Evolutionary conservation across 1,140 invertebrate genomes (phyloP), one percentile per base, ranked within the genome.

Genomic region (Pygmarrhopalites habei): DNA sequence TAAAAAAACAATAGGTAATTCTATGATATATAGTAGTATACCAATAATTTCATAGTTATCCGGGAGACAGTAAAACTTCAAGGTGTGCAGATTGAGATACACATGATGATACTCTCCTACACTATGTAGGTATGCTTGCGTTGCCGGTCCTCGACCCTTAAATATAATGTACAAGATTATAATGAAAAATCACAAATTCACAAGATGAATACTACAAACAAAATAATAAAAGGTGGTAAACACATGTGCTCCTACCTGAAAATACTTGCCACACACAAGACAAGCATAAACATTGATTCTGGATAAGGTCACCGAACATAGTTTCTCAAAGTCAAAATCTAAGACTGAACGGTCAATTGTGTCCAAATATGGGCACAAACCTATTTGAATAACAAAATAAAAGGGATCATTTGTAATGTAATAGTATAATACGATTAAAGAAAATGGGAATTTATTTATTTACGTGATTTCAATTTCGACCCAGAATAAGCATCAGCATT

Each of bases 231-330:
- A n/a, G n/a, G n/a, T n/a, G n/a, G n/a, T n/a, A n/a, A n/a, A n/a
- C 32, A 35, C 32, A 15, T 35, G 32, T 35, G 32, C 15, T 25
- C 30, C 73, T 82, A 85, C 86, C 82, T 89, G 97, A 74, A 98
- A 99, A 76, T 99, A 99, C 80, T 99, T 99, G 23, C 97, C 97
- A 78, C 97, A 99, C 1, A 99, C 94, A 32, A 99, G 80, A 76
- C 97, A 99, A n/a, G 95, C 96, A 78, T 99, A 99, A 25, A 99
- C 95, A 82, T 99, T 99, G 58, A 99, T 95, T 74, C 97, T 86
- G 0, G 95, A 98, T 44, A 99, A 76, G 2, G 95, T 98, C 23
- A 99, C 87, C 1, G 95, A 99, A 76, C 97, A 99, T 2, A 99
- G 78, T 77, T 99, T 99, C 76, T 99, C 97, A 82, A 99, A 99